Conservation (phyloP, 2,797 vertebrate species). For the Ispidina picta region DNA sequence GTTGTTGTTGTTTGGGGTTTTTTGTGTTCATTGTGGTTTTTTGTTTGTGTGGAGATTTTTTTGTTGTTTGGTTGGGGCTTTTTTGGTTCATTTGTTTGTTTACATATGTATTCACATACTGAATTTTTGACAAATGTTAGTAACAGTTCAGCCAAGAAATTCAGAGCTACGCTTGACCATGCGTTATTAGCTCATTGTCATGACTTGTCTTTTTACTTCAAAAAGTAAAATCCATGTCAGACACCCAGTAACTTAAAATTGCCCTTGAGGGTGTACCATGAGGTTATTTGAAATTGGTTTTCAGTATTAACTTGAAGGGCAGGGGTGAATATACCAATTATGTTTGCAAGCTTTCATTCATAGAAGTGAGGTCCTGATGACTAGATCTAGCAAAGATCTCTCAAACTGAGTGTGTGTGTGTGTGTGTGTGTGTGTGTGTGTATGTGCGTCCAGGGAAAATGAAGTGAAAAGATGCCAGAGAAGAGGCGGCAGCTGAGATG, state of each 20-base stretch:
- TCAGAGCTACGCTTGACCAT: background rate
- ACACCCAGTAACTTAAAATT: background rate
- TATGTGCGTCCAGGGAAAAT: background rate
- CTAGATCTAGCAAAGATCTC: background rate
- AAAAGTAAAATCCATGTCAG: background rate
- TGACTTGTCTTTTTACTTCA: background rate
- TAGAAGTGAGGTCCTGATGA: background rate
- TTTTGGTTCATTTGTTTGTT: background rate
- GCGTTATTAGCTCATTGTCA: background rate
- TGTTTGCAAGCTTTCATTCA: background rate
- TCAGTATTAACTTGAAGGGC: background rate
- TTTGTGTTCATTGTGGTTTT: too few relatives aligned
- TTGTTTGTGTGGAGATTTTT: too few relatives aligned
- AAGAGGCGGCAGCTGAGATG: background rate
- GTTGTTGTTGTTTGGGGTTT: too few relatives aligned
- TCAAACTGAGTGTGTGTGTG: background rate
- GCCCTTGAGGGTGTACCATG: background rate
- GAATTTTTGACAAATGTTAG: background rate
- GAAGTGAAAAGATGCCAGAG: background rate
- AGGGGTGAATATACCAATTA: background rate
- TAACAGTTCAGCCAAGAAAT: background rate
- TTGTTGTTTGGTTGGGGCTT: background rate
- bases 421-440: background rate
- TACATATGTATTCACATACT: background rate
- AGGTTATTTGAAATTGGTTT: background rate